Evolutionary conservation across 1,140 invertebrate genomes (phyloP).

Genomic region (Paracyclopina nana): DNA sequence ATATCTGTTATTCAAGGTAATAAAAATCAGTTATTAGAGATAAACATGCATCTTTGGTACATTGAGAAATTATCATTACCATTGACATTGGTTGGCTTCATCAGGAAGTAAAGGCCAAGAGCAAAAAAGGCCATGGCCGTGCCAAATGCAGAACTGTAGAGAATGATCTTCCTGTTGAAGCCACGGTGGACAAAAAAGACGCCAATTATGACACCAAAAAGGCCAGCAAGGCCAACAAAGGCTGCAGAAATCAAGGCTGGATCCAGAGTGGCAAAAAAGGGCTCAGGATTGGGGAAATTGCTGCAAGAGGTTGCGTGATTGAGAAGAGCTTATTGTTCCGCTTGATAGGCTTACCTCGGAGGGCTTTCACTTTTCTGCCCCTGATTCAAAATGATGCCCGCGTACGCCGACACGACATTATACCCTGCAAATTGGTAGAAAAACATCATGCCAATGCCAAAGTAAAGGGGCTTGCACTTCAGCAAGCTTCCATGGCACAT

Average conservation of each 20-base stretch:
- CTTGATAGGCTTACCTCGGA: too few species aligned
- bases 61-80: too few species aligned
- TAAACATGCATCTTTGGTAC: too few species aligned
- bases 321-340: too few species aligned
- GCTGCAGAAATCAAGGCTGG: not conserved
- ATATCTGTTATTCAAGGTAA: too few species aligned
- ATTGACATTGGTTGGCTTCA: not conserved
- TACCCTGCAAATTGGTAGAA: slow-evolving; percentile 15
- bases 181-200: not conserved
- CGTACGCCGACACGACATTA: slow-evolving; percentile 1
- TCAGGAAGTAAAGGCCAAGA: not conserved
- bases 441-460: too few species aligned
- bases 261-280: not conserved
- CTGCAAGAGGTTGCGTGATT: too few species aligned
- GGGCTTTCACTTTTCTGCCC: too few species aligned
- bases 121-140: not conserved
- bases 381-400: not conserved
- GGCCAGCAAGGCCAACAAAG: not conserved
- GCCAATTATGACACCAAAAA: not conserved
- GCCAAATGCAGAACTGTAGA: not conserved
- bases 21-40: too few species aligned
- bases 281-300: not conserved
- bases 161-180: not conserved
- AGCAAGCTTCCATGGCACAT: too few species aligned
- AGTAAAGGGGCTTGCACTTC: too few species aligned